Evolutionary conservation across 2,888 invertebrate genomes (phyloP), one percentile per base, ranked within the genome.

Genomic region (Zootermopsis nevadensis): DNA sequence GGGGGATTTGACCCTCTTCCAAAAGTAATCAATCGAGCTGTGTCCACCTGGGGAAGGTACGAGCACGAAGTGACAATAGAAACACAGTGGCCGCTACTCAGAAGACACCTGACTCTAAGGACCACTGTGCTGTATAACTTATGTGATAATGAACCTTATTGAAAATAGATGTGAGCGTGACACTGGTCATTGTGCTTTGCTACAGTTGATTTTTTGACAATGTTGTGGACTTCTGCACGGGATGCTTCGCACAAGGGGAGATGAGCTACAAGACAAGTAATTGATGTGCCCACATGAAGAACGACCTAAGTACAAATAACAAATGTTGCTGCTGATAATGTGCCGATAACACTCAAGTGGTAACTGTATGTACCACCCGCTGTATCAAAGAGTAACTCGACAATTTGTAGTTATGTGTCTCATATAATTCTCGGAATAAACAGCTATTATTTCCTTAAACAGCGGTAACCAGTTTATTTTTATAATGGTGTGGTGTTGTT

Each of bases 1-100:
- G 27, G 30, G 24, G 66, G 66, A 66, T 66, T n/a, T 66, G 66
- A 69, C 69, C 69, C 31, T 69, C 69, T 69, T 69, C 27, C 31
- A 33, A 33, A 69, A 69, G 69, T 69, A 69, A 69, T 69, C 69
- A 69, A 69, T 69, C 33, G 69, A 69, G 69, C 69, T 69, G 24
- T 69, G 33, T 69, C 69, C 69, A 69, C 69, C 69, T 48, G 48
- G 48, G 48, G 48, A 15, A 48, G 48, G 48, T 48, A 48, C 48
- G 69, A 33, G 33, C 31, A 69, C 15, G 31, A 69, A 33, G 69
- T 69, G 69, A 69, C 69, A 69, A 66, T 66, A 66, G 66, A 66
- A 66, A 27, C 1, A 27, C 27, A 19, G 33, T 69, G 69, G 69
- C 33, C 69, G 33, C 69, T 33, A 19, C 69, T 69, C 31, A 69